Conservation (phyloP, 2,888 invertebrate species). For the Harpalus rubripes region DNA sequence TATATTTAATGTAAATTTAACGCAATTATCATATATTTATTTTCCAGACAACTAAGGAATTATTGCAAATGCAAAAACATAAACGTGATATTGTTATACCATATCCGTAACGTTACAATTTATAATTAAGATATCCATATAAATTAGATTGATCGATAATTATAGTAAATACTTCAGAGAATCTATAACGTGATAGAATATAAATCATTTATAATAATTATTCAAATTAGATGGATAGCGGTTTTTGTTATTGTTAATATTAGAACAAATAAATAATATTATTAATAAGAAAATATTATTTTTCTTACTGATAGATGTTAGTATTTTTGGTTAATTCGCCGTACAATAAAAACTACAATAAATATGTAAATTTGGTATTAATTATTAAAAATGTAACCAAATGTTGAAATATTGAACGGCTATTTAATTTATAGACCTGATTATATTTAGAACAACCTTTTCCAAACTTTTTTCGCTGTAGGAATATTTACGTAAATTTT, state of each 20-base stretch:
- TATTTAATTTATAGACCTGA: too few relatives aligned
- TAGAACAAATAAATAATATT: constrained; percentile 17
- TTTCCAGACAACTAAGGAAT: constrained; percentile 61
- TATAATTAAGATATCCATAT: not conserved
- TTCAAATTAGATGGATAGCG: not conserved
- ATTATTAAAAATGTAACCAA: too few relatives aligned
- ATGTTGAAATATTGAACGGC: too few relatives aligned
- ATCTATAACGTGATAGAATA: too few relatives aligned
- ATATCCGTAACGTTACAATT: constrained; percentile 40
- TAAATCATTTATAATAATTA: not conserved
- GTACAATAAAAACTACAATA: not conserved
- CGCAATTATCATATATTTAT: not conserved
- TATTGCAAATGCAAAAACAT: constrained; percentile 61
- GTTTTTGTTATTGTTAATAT: constrained; percentile 5
- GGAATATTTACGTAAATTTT: too few relatives aligned
- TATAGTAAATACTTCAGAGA: too few relatives aligned
- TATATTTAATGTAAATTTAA: not conserved
- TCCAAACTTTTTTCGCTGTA: not conserved
- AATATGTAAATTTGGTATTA: too few relatives aligned
- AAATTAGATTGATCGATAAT: too few relatives aligned
- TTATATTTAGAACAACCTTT: not conserved
- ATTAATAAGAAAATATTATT: not conserved
- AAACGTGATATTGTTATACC: constrained; percentile 45
- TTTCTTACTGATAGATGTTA: not conserved
- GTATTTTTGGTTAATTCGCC: not conserved